Evolutionary conservation across 2,888 invertebrate genomes (phyloP).

Genomic region (Euproctis similis): DNA sequence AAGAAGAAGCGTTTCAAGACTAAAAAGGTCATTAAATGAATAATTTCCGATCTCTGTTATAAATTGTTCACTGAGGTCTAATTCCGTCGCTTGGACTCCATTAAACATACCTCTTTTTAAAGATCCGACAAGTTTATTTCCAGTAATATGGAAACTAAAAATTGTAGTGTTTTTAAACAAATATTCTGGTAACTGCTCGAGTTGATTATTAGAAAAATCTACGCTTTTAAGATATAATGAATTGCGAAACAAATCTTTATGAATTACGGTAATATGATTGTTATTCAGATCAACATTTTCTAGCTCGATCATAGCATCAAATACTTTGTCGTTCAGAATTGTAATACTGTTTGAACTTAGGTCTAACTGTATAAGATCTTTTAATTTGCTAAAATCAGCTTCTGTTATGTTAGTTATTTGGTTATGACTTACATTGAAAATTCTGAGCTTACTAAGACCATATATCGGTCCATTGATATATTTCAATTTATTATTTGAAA

Average conservation of each 20-base stretch:
- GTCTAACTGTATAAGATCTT: slow-evolving; percentile 29
- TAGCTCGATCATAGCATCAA: slow-evolving; percentile 29
- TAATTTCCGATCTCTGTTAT: slow-evolving; percentile 39
- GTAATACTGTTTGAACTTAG: slow-evolving; percentile 36
- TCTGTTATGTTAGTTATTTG: slow-evolving; percentile 26
- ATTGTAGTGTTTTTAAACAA: slow-evolving; percentile 42
- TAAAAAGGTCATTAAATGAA: slow-evolving; percentile 38
- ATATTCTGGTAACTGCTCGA: slow-evolving; percentile 34
- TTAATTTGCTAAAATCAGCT: slow-evolving; percentile 36
- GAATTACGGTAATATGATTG: too few species aligned
- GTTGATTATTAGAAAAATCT: slow-evolving; percentile 38
- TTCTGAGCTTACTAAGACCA: slow-evolving; percentile 35
- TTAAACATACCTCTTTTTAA: slow-evolving; percentile 43
- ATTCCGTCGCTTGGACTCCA: slow-evolving; percentile 30
- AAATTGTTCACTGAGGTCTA: slow-evolving; percentile 41
- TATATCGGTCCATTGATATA: slow-evolving; percentile 39
- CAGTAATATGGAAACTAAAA: slow-evolving; percentile 29
- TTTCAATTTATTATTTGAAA: slow-evolving; percentile 38
- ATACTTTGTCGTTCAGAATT: slow-evolving; percentile 27
- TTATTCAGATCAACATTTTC: slow-evolving; percentile 30
- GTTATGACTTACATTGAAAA: slow-evolving; percentile 40
- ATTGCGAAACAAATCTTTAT: too few species aligned
- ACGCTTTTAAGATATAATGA: too few species aligned
- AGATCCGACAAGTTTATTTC: slow-evolving; percentile 38
- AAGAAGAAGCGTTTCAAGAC: slow-evolving; percentile 31